Base-by-base conservation (phyloP, 2,888 invertebrate genomes). In the Margaritifera margaritifera region DNA sequence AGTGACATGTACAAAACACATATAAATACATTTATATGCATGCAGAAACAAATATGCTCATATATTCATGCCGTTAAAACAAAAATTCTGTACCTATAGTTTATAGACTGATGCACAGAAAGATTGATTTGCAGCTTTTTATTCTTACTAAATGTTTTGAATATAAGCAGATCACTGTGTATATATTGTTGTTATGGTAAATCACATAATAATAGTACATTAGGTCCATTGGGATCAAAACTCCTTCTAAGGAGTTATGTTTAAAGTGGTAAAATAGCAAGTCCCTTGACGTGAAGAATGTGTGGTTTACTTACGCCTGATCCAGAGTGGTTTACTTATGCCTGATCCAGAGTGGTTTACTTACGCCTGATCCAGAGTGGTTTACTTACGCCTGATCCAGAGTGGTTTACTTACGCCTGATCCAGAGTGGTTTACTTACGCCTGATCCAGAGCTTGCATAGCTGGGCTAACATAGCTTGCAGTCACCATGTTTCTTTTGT, bases 381-480 rank as follows among this genome's bases (percentile, higher is more conserved):
- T n/a, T n/a, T n/a, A n/a, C 53, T 53, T 53, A 19, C 19, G 53
- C 15, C 18, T 19, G 15, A 53, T 18, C 53, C 15, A 18, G 18
- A 18, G 15, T 19, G 19, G 53, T 19, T 53, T 19, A 53, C 18
- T 15, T 53, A 19, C 15, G 53, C 53, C 53, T 18, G 19, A 15
- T 53, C 53, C 19, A 18, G 31, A 8, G n/a, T 6, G 57, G 20
- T 24, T 24, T 22, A 81, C 92, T 92, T 85, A 95, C 94, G 92
- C 92, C 56, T 94, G 91, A 84, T 98, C 94, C 18, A 98, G 90
- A 0, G 93, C 93, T 83, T 92, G 93, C 82, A 99, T 94, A 84
- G 95, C 94, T 1, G 96, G 94, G 19, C 95, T 94, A 68, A 96
- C 93, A 86, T 99, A 99, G 72, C 97, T 98, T 0, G 98, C 98